Conservation (phyloP, 2,797 vertebrate species). For the Anguilla megastoma region DNA sequence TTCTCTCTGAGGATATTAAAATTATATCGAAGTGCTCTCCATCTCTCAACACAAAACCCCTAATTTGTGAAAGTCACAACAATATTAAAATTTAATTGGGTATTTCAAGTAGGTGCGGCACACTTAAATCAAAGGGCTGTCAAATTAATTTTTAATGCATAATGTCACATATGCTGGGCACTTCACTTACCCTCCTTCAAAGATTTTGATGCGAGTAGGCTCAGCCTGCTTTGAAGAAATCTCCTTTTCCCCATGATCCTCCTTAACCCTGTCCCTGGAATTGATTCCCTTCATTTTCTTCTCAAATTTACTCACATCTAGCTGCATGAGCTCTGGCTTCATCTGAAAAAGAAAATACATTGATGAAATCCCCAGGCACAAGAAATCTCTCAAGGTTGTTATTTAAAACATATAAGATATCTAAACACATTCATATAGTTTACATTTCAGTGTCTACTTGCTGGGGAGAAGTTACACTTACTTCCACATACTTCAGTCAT, state of each 20-base stretch:
- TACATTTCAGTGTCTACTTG: not conserved
- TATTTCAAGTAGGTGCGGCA: constrained; percentile 16
- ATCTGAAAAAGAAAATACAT: constrained; percentile 68
- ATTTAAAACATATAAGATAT: constrained; percentile 3
- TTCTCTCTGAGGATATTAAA: not conserved
- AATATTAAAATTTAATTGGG: constrained; percentile 31
- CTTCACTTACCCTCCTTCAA: constrained; percentile 94
- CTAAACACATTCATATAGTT: not conserved
- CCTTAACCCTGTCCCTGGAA: constrained; percentile 89
- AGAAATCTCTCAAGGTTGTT: not conserved
- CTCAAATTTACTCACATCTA: constrained; percentile 84
- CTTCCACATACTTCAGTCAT: not conserved
- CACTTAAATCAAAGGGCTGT: constrained; percentile 16
- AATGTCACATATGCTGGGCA: not conserved
- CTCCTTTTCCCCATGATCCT: constrained; percentile 89
- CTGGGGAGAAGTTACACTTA: not conserved
- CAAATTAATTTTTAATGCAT: constrained; percentile 5
- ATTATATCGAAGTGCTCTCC: not conserved
- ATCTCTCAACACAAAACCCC: not conserved
- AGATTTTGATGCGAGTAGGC: constrained; percentile 97
- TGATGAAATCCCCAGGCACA: not conserved
- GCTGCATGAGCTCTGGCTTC: constrained; percentile 89
- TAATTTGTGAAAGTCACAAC: constrained; percentile 28
- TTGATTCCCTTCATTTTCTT: constrained; percentile 89
- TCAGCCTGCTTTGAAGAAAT: constrained; percentile 83